A percentile compares a stretch with the other conserved stretches of the same genome.
Evolutionary conservation across 2,113 vertebrate genomes (phyloP).

Genomic region (Macaca nemestrina): DNA sequence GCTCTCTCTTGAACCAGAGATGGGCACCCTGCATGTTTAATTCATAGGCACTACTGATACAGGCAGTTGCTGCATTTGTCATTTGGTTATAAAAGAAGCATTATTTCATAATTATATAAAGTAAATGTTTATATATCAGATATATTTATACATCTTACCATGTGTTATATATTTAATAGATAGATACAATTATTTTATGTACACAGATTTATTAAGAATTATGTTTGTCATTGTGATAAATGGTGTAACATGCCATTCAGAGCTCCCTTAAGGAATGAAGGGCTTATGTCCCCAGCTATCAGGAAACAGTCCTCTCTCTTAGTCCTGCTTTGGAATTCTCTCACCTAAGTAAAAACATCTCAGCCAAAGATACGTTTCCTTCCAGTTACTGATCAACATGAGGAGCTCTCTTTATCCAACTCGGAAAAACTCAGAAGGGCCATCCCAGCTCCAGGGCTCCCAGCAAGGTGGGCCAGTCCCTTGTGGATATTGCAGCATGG

Average conservation of each 20-base stretch:
- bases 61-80: neutral
- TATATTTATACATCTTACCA: neutral
- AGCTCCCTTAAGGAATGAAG: neutral
- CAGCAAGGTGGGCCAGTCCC: neutral
- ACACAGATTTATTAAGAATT: neutral
- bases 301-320: neutral
- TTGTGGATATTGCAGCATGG: neutral
- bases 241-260: neutral
- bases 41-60: neutral
- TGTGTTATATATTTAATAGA: neutral
- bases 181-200: neutral
- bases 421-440: neutral
- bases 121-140: neutral
- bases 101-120: neutral
- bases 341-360: neutral
- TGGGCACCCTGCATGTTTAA: neutral
- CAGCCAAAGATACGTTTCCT: fast-evolving
- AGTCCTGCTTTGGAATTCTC: neutral
- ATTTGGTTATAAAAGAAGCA: neutral
- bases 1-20: neutral
- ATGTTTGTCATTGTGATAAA: neutral
- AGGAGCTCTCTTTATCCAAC: neutral
- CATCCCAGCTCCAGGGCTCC: neutral
- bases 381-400: neutral
- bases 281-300: neutral